Base-by-base conservation (phyloP, 1,140 invertebrate genomes). In the Trichonephila inaurata region DNA sequence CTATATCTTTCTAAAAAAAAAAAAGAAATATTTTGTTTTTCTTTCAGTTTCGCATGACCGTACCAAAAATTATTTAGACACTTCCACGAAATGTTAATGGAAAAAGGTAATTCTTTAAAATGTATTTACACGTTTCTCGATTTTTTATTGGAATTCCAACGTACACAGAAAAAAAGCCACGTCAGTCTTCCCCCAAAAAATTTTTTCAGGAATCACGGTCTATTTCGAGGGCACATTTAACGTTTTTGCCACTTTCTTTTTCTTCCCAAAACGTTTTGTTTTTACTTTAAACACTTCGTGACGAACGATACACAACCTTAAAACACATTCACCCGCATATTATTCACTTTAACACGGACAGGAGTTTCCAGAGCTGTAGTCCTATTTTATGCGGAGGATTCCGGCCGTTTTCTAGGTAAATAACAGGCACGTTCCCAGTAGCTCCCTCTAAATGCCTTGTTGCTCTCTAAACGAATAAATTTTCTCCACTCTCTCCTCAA, bases 261-360 rank as follows among this genome's bases (percentile, higher is more conserved):
- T 86, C 60, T 28, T n/a, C 8, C 51, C 51, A 51, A 51, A 40
- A 16, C 40, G 33, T 61, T 64, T 91, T 91, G 89, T 91, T 91
- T 91, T 91, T 66, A 83, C 89, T 91, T 91, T 16, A 82, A 91
- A 91, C 89, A 91, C 77, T 24, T 33, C 60, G n/a, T 83, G 77
- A 83, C 21, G 77, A 83, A 83, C 60, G 89, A 77, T 24, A 21
- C 40, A 83, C 89, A 91, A 33, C 44, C 82, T 58, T 81, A 90
- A 90, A 90, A 90, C 89, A 90, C 89, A 90, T 91, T 83, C 77
- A 91, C 28, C 61, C 40, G 60, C 60, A 83, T 83, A 91, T 91
- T 83, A 91, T 64, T 91, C 89, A 83, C 89, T 58, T 91, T 81
- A 51, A 89, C 62, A 72, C 40, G 89, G 69, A 40, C n/a, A 81